Percentiles rank a stretch among this genome's conserved stretches.
phyloP scores from a whole-genome alignment of 2,797 vertebrate species.

The Etheostoma nigrum region DNA sequence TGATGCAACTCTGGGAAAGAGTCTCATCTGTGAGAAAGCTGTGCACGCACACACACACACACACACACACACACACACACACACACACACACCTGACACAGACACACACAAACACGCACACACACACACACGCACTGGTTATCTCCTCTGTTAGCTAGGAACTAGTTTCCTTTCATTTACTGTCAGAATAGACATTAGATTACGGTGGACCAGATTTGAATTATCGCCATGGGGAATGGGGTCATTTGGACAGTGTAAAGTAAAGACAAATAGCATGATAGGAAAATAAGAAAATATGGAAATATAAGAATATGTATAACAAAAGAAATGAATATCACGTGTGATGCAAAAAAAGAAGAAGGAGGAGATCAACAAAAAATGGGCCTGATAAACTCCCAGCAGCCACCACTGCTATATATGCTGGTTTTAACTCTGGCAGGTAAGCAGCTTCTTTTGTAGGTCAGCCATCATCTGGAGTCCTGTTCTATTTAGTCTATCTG shows the following conservation, averaged over 20 bases:
- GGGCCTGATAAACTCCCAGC: too few relatives aligned
- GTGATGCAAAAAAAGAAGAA: too few relatives aligned
- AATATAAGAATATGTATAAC: too few relatives aligned
- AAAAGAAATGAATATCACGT: too few relatives aligned
- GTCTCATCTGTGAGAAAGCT: constrained; percentile 37
- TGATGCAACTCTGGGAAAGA: constrained; percentile 68
- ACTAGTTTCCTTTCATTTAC: not conserved
- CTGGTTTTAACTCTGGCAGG: too few relatives aligned
- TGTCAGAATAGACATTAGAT: constrained; percentile 6
- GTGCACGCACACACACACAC: not conserved
- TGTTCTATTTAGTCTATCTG: too few relatives aligned
- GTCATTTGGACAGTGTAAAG: not conserved
- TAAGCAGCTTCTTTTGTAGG: too few relatives aligned
- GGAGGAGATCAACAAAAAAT: too few relatives aligned
- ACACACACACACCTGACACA: constrained; percentile 9
- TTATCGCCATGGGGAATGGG: not conserved
- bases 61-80: constrained; percentile 21
- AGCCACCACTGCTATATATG: too few relatives aligned
- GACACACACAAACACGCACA: not conserved
- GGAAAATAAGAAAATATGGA: too few relatives aligned
- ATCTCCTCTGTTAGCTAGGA: not conserved
- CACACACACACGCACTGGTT: not conserved
- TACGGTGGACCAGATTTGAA: constrained; percentile 25
- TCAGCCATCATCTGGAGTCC: too few relatives aligned
- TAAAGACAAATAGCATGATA: too few relatives aligned